Base-by-base conservation (phyloP, 1,140 invertebrate species). In the Zelostemma sp. region DNA sequence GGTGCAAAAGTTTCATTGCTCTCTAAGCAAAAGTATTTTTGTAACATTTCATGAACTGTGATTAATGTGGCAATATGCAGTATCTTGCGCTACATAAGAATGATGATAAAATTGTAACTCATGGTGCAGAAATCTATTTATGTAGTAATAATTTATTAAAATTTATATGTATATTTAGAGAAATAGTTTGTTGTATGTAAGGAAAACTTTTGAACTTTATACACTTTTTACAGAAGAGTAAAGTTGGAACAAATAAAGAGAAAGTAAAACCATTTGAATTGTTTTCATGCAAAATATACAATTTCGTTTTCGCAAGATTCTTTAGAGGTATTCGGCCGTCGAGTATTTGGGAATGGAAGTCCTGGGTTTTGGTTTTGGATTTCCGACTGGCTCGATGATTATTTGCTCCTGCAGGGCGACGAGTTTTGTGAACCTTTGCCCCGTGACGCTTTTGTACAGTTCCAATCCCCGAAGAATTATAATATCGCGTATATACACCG, bases 331-430 rank as follows among this genome's bases (percentile, higher is more conserved):
- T 57, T 84, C 82, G 0, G 74, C 78, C 1, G 77, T 77, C 0
- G 77, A 81, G 49, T 85, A 85, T 58, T 85, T 85, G 38, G 73
- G 50, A 58, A 84, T 51, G 14, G 78, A 79, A 15, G 76, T 83
- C 62, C 78, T 81, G 1, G 83, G 78, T 16, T 73, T 59, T 8
- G 79, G 78, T 54, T 79, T 83, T 1, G 51, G 72, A 1, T 63
- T 54, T 12, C 63, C 61, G 1, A 64, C 38, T 0, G 72, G 56
- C 6, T 83, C 75, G 14, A 82, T 71, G 47, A 75, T 61, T 15
- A 84, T 79, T 45, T 82, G 76, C 61, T 83, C 77, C 54, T 82
- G 78, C 6, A 85, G 40, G 0, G 47, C 49, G 6, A 83, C 53
- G 19, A 85, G 56, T 38, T 78, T 82, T 0, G 72, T 75, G 40